Percentiles rank a stretch among this genome's conserved stretches.
Evolutionary conservation across 2,888 invertebrate species (phyloP).

Genomic region (Epiblema foenella): DNA sequence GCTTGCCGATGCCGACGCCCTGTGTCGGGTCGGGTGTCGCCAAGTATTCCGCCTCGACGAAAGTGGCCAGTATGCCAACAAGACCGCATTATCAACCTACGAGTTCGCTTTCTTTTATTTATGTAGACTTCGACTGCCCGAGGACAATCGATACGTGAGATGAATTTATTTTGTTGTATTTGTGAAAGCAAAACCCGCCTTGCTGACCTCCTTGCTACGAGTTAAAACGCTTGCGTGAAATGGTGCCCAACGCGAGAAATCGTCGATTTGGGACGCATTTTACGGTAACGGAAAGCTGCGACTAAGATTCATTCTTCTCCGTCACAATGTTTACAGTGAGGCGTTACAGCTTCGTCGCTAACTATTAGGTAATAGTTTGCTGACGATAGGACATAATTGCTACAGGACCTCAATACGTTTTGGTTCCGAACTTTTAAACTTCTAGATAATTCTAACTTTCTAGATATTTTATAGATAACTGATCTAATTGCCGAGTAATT

Average conservation of each 20-base stretch:
- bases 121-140: conserved; percentile 76
- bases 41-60: conserved; percentile 56
- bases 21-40: conserved; percentile 18
- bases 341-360: conserved; percentile 43
- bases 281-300: conserved; percentile 65
- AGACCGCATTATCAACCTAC: conserved; percentile 62
- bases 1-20: conserved; percentile 9
- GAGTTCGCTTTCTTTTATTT: conserved; percentile 83
- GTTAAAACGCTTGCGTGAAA: conserved; percentile 78
- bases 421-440: neutral
- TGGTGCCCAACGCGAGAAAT: conserved; percentile 75
- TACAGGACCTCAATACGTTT: conserved; percentile 4
- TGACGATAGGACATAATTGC: conserved; percentile 7
- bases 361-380: conserved; percentile 35
- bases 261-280: conserved; percentile 75
- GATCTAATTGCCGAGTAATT: neutral
- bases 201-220: conserved; percentile 78
- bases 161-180: conserved; percentile 84
- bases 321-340: conserved; percentile 47
- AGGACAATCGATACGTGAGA: conserved; percentile 85
- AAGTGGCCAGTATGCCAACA: conserved; percentile 65
- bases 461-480: neutral
- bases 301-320: conserved; percentile 43
- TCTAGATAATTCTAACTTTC: neutral
- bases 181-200: conserved; percentile 83